These are phyloP conservation scores for Gryllus longicercus DNA, from an alignment of 2,888 invertebrate genomes.

Conservation along the genomic window DNA sequence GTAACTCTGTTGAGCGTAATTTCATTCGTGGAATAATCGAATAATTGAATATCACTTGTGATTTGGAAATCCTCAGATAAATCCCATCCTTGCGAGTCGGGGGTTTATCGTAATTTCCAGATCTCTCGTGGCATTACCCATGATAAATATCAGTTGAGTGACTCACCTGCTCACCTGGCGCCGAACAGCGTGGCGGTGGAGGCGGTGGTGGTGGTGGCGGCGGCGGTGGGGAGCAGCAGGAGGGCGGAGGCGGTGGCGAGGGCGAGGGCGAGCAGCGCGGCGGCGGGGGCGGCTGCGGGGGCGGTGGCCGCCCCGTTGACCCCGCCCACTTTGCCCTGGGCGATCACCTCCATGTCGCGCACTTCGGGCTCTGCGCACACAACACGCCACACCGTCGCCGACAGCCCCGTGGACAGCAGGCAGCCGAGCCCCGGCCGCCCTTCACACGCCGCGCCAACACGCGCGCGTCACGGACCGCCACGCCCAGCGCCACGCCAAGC, in stretches of 20 bases:
- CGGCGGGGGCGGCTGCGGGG: constrained; percentile 23
- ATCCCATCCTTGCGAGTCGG: no score
- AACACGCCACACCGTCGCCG: constrained; percentile 20
- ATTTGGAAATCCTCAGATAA: no score
- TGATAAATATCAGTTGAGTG: background rate
- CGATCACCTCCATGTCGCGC: constrained; percentile 37
- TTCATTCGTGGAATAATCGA: no score
- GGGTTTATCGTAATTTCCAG: no score
- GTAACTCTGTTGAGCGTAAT: no score
- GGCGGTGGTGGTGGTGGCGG: background rate
- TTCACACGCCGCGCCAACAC: background rate
- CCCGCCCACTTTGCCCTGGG: constrained; percentile 27
- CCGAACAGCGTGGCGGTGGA: background rate
- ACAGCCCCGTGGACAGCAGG: background rate
- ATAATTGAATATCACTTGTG: no score
- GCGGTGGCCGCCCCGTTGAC: background rate
- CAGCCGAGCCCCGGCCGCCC: background rate
- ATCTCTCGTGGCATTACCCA: no score
- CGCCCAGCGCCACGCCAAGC: background rate
- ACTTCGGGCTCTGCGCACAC: constrained; percentile 37
- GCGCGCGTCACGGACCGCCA: background rate
- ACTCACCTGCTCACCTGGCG: constrained; percentile 10
- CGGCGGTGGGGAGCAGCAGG: constrained; percentile 28
- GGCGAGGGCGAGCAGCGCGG: constrained; percentile 25
- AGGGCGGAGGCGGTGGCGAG: constrained; percentile 19